Base-by-base conservation (phyloP, 2,113 vertebrate genomes). In the Uria aalge region DNA sequence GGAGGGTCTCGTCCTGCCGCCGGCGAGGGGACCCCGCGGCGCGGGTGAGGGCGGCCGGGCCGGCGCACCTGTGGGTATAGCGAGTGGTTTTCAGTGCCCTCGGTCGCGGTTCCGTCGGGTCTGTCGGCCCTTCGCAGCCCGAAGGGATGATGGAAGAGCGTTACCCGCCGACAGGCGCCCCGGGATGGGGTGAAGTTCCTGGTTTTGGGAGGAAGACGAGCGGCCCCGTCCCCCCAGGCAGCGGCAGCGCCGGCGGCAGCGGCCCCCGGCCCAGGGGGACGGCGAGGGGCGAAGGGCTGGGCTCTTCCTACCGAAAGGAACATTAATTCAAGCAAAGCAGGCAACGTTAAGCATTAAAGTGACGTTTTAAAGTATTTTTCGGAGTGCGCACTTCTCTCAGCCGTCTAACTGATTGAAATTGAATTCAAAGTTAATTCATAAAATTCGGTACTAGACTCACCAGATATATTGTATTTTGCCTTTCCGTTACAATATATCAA, bases 391-490 rank as follows among this genome's bases (percentile, higher is more conserved):
- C 6, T 78, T 68, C 15, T 52, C 13, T 56, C 40, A 18, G 53
- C 76, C 34, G 0, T 53, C 66, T 26, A 45, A 45, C 26, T 38
- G 52, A 20, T 8, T 27, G 71, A 53, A 57, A 27, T 26, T 86
- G 15, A 40, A 53, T 57, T 89, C 21, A 12, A 53, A 72, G 77
- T 24, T 82, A 85, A 12, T 78, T 53, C 2, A 23, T 78, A 43
- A 60, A 71, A 48, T 67, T 52, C 1, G 0, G 4, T 36, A 6
- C 48, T 53, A 26, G 59, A 6, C 12, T 92, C 2, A 0, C 11
- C 4, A 1, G 40, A 15, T 78, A 1, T 43, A 5, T 41, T 15
- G 20, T 23, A 14, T 40, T 90, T 81, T 60, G 29, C 27, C 20
- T 69, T 69, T 43, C 59, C 2, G 1, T 59, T 67, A 14, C 12